These are phyloP conservation scores for Dolichopus griseipennis DNA, from an alignment of 2,888 invertebrate genomes.

Conservation along the genomic window DNA sequence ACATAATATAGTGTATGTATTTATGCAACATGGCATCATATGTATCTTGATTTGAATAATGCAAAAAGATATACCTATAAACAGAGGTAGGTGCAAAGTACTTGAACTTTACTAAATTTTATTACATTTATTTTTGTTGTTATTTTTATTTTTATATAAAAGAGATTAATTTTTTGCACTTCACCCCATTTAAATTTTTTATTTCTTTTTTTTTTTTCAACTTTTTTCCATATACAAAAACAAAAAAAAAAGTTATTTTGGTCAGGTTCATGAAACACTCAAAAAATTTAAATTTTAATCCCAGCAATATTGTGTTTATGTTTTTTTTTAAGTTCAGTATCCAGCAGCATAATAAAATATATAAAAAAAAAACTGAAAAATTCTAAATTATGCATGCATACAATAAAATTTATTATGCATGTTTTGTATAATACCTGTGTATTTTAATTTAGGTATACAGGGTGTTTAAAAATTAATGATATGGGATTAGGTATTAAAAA, in stretches of 20 bases:
- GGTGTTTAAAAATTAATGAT: too few species aligned
- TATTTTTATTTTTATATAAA: background rate
- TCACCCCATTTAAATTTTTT: background rate
- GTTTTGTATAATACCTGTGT: too few species aligned
- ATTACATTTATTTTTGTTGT: background rate
- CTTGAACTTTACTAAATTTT: too few species aligned
- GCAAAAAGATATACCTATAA: too few species aligned
- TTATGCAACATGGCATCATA: too few species aligned
- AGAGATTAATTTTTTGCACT: background rate
- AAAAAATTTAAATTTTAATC: background rate
- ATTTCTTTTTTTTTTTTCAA: background rate
- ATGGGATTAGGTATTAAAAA: too few species aligned
- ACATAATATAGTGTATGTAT: too few species aligned
- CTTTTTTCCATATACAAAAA: background rate
- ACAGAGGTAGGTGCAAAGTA: too few species aligned
- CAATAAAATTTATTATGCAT: too few species aligned
- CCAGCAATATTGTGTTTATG: background rate
- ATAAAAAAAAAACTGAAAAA: background rate
- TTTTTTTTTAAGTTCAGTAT: background rate
- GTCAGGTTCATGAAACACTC: background rate
- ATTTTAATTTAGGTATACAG: too few species aligned
- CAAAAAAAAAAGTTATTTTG: background rate
- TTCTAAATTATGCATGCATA: slow-evolving; percentile 5
- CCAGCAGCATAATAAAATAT: background rate
- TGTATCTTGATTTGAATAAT: too few species aligned